Evolutionary conservation across 2,888 invertebrate genomes (phyloP), one percentile per base, ranked within the genome.

Genomic region (Andrena chrysosceles): DNA sequence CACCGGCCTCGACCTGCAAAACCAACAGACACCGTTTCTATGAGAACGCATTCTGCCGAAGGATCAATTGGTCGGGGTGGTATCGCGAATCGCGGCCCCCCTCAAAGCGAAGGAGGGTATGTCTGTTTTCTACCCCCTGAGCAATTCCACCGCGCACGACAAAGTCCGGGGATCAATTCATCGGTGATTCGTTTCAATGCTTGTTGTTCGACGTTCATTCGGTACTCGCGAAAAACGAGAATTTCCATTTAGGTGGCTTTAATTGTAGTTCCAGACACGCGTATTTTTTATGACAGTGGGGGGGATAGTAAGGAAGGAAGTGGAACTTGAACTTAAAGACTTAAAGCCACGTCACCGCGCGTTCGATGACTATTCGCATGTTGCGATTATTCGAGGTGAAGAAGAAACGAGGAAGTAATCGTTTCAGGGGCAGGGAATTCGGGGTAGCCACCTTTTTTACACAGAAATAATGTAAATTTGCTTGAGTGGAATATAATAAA

Each of bases 1-100:
- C 98, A 91, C 98, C 98, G 93, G 98, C 97, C 96, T 98, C 98
- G 93, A 98, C 97, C 98, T 98, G 96, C 73, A 91, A 90, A 85
- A 84, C 77, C 78, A 83, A 82, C 75, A 85, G 70, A 77, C 74
- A 86, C 63, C 64, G 60, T 76, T 76, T 85, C 85, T 83, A 80
- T 82, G 77, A 85, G 77, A 77, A 79, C 71, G 72, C 63, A 76
- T 76, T 85, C 67, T 59, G 56, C 64, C 49, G 42, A 68, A 78
- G 49, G 67, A 83, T 78, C 83, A 84, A 83, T 84, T 60, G 62
- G 70, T 77, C 68, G 63, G 71, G 42, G 56, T 4, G 42, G 42
- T 42, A 82, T 60, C 72, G 68, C 73, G 69, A 74, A 81, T 73
- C 54, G 73, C 20, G 54, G 0, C 20, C 23, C 56, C 23, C 56